Evolutionary conservation across 2,797 vertebrate genomes (phyloP).

Genomic region (Phrynocephalus forsythii): DNA sequence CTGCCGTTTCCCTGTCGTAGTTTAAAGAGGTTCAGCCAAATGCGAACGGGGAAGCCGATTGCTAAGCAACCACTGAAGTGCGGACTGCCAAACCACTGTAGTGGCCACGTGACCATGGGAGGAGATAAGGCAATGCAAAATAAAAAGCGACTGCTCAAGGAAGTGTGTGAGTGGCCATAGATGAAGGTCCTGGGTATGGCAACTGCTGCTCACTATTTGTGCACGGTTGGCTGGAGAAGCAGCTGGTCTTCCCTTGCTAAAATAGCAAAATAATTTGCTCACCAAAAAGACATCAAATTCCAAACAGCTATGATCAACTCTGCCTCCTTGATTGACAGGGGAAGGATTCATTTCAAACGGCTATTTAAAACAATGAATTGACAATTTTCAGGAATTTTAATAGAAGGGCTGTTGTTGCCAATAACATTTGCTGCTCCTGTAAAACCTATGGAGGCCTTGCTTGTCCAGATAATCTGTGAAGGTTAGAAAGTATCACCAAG

Average conservation of each 20-base stretch:
- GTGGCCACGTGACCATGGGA: too few species aligned
- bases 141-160: too few species aligned
- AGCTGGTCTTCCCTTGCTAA: background rate
- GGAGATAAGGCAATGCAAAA: too few species aligned
- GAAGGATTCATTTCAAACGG: background rate
- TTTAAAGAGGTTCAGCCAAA: too few species aligned
- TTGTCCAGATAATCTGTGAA: background rate
- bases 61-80: too few species aligned
- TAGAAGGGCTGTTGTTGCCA: background rate
- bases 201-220: too few species aligned
- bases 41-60: too few species aligned
- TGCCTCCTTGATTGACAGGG: background rate
- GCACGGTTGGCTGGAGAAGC: background rate
- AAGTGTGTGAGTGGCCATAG: too few species aligned
- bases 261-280: background rate
- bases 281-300: background rate
- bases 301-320: background rate
- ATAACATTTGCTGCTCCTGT: background rate
- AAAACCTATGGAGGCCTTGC: background rate
- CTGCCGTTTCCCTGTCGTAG: too few species aligned
- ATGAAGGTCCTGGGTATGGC: too few species aligned
- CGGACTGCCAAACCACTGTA: too few species aligned
- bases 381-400: background rate
- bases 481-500: background rate
- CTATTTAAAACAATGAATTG: slow-evolving; percentile 2